Percentiles rank a stretch among this genome's conserved stretches.
Evolutionary conservation across 2,113 vertebrate species (phyloP).

Genomic region (Chelonoidis abingdonii): DNA sequence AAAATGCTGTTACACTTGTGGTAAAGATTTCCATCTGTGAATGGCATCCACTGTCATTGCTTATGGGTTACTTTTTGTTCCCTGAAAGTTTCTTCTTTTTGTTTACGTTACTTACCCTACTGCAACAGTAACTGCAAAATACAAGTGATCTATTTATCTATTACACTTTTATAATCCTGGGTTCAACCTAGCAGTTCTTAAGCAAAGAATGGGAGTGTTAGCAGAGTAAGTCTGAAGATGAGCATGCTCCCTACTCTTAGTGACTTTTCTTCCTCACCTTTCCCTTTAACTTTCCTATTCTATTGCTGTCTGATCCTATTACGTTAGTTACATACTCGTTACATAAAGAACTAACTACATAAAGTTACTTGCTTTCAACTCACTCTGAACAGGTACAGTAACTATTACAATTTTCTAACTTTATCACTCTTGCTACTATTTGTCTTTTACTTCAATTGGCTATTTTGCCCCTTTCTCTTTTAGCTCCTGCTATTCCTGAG

Average conservation of each 20-base stretch:
- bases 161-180: not conserved
- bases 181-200: not conserved
- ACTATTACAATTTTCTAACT: not conserved
- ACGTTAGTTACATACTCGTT: not conserved
- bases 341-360: not conserved
- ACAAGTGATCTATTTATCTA: not conserved
- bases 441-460: not conserved
- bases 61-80: not conserved
- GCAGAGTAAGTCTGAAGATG: not conserved
- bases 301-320: rapidly evolving
- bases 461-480: not conserved
- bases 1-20: not conserved
- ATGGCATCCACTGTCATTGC: not conserved
- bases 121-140: not conserved
- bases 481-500: not conserved
- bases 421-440: not conserved
- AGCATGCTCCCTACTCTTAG: not conserved
- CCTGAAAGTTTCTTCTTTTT: not conserved
- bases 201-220: not conserved
- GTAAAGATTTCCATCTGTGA: not conserved
- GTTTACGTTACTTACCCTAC: not conserved
- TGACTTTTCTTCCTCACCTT: not conserved
- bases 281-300: not conserved
- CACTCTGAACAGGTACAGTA: not conserved
- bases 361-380: not conserved